A percentile compares a stretch with the other conserved stretches of the same genome.
Conservation (phyloP, 2,888 invertebrate genomes). For the Patella depressa region DNA sequence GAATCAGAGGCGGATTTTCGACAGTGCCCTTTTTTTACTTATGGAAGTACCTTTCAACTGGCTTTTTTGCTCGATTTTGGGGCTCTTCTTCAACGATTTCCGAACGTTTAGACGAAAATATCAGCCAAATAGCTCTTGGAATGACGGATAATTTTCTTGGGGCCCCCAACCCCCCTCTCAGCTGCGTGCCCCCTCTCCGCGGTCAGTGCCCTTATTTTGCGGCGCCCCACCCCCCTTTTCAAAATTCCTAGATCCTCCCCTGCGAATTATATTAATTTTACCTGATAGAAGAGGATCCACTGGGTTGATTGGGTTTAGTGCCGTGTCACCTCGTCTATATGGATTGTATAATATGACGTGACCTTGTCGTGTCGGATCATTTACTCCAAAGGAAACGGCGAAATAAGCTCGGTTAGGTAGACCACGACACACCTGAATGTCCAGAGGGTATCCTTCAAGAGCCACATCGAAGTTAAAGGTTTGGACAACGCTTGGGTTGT, state of each 20-base stretch:
- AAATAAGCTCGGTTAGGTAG: constrained; percentile 1
- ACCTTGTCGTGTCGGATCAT: not conserved
- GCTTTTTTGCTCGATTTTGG: no score
- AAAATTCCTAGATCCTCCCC: no score
- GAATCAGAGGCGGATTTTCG: not conserved
- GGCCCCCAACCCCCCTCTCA: no score
- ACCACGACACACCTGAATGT: constrained; percentile 18
- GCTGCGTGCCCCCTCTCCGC: no score
- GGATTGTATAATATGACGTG: constrained; percentile 13
- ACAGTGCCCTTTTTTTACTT: not conserved
- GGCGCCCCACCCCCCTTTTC: no score
- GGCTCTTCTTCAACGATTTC: no score
- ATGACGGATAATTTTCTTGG: no score
- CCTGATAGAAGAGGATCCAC: not conserved
- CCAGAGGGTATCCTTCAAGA: constrained; percentile 14
- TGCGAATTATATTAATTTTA: not conserved
- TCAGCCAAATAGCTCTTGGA: no score
- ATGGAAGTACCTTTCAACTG: no score
- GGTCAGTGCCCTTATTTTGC: no score
- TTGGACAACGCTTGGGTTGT: not conserved
- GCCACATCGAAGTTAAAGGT: constrained; percentile 3
- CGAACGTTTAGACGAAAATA: no score
- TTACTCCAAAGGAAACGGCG: constrained; percentile 17
- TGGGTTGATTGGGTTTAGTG: constrained; percentile 7
- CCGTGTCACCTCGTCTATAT: not conserved